These are phyloP conservation scores for Pristionchus arcanus DNA, from an alignment of 2,888 invertebrate species.

Conservation along the genomic window DNA sequence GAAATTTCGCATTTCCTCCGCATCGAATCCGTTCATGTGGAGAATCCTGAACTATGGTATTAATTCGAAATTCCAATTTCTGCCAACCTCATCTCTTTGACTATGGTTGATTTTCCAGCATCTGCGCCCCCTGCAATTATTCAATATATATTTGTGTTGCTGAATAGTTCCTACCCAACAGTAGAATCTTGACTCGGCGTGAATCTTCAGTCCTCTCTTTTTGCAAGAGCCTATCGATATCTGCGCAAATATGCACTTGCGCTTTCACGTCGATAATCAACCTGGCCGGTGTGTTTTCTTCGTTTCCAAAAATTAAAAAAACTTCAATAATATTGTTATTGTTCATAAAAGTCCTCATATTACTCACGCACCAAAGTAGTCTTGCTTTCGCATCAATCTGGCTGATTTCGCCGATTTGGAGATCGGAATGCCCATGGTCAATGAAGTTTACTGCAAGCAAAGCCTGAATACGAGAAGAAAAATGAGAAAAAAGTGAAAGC, in stretches of 20 bases:
- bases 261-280: neutral
- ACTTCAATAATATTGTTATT: too few relatives aligned
- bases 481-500: neutral
- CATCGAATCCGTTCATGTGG: constrained; percentile 39
- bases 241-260: neutral
- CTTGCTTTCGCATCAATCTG: neutral
- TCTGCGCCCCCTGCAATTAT: constrained; percentile 57
- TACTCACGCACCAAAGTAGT: neutral
- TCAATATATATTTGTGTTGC: neutral
- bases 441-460: neutral
- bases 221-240: neutral
- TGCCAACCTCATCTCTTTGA: constrained; percentile 64
- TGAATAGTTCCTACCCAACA: neutral
- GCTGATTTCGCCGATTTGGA: neutral
- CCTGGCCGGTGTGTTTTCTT: neutral
- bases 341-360: too few relatives aligned
- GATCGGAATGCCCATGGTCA: constrained; percentile 32
- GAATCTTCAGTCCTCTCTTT: neutral
- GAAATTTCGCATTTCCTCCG: neutral
- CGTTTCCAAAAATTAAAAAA: neutral
- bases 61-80: neutral
- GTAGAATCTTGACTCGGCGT: constrained; percentile 2
- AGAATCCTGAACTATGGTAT: constrained; percentile 15
- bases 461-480: too few relatives aligned
- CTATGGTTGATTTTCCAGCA: constrained; percentile 64